Evolutionary conservation across 1,140 invertebrate genomes (phyloP), one percentile per base, ranked within the genome.

Genomic region (Drosophila rhopaloa): DNA sequence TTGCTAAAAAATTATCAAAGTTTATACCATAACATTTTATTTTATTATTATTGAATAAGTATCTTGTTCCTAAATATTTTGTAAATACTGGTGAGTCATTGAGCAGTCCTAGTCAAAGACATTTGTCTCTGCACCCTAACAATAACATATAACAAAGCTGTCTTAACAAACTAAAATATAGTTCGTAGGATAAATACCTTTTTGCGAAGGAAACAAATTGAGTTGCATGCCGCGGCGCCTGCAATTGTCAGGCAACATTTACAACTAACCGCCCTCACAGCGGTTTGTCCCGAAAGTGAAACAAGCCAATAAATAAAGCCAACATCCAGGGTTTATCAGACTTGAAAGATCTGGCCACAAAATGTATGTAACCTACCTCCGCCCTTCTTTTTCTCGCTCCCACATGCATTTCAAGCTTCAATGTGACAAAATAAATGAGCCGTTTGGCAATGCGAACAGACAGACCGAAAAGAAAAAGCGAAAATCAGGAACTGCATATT

Each of bases 341-440:
- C 63, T 47, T 16, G 24, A 59, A 43, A 79, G 83, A 83, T 83
- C 80, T 62, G 79, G 61, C 59, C 63, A 35, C 76, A 72, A 70
- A 65, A 51, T 57, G 60, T 56, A 46, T 41, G 9, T 7, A 11
- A 9, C 41, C 29, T 2, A 7, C 7, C 13, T 16, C 27, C 60
- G 38, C 67, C 65, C 66, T 56, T 48, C 68, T 16, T 71, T 71
- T 68, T 41, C 47, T 54, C 58, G 79, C 61, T 67, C 81, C 74
- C 68, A 85, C 82, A 47, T 71, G 63, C 60, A 66, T 46, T 71
- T 29, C 35, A 14, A 32, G 35, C 46, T 32, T 5, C 47, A 65
- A 82, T 72, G 83, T 82, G 82, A 85, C 83, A 85, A 85, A 85
- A 88, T 82, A 85, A 85, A 88, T 85, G 82, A 85, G 62, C 82